phyloP scores from a whole-genome alignment of 2,888 invertebrate genomes.

The Osedax fenrisi region DNA sequence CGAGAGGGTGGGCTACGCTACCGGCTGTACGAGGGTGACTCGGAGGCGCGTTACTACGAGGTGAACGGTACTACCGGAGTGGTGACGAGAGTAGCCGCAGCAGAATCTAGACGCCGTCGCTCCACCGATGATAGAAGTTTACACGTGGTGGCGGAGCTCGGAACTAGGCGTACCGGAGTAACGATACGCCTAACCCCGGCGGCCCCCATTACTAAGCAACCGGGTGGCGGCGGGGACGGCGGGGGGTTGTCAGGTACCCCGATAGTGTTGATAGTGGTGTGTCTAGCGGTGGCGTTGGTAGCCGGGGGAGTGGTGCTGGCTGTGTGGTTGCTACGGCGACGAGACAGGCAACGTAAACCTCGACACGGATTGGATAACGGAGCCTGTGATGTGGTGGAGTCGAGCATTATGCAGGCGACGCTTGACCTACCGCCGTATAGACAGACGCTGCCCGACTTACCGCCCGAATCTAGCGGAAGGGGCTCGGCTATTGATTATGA shows the following conservation, averaged over 20 bases:
- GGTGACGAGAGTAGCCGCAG: neutral
- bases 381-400: neutral
- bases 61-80: neutral
- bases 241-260: neutral
- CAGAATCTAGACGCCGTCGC: neutral
- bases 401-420: neutral
- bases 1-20: neutral
- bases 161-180: neutral
- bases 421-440: neutral
- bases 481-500: neutral
- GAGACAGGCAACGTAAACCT: neutral
- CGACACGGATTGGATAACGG: neutral
- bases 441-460: neutral
- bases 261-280: neutral
- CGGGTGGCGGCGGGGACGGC: neutral
- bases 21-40: neutral
- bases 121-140: neutral
- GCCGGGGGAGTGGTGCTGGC: neutral
- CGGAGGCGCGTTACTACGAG: neutral
- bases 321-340: neutral
- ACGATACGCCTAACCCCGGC: neutral
- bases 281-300: neutral
- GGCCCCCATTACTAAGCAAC: neutral
- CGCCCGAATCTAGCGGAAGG: neutral
- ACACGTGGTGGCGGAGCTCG: neutral